Base-by-base conservation (phyloP, 2,113 vertebrate genomes). In the Varanus salvator region DNA sequence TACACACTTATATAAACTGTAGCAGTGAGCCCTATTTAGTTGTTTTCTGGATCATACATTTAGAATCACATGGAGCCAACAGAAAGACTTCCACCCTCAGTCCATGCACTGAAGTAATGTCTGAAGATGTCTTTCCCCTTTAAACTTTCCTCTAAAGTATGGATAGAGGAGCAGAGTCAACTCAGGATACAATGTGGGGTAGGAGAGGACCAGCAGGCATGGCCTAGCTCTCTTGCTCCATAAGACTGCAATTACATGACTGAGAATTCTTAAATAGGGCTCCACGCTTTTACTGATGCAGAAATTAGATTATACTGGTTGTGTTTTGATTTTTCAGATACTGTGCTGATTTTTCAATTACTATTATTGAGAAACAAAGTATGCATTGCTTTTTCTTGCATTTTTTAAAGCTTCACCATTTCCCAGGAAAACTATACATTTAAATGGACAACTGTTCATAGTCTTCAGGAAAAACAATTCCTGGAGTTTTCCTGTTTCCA, bases 401-500 rank as follows among this genome's bases (percentile, higher is more conserved):
- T 54, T 85, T 74, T 60, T 82, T 8, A 64, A 34, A 23, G 4
- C 4, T 72, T 91, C 64, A 81, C 54, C 14, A 76, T 0, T 90
- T 89, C 11, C 60, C 54, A 7, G 1, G 0, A 87, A 82, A 92
- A 87, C 84, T 0, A 71, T 84, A 27, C 19, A 66, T 87, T 81
- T 72, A 57, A 71, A 44, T 6, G 60, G 9, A 21, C 54, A 2
- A 48, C 68, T 9, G 29, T 48, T 66, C 11, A n/a, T 81, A 60
- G 9, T 60, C 7, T 66, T 6, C 14, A 64, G 34, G 5, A 14
- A 5, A 38, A 91, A 15, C 64, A 94, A 86, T 84, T 89, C 19
- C 11, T 60, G 90, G 80, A 86, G 80, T 6, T 68, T 29, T 91
- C 3, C 87, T 75, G 54, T 93, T 95, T 93, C 54, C 74, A 81